Evolutionary conservation across 2,888 invertebrate species (phyloP).

Genomic region (Hirtodrosophila duncani): DNA sequence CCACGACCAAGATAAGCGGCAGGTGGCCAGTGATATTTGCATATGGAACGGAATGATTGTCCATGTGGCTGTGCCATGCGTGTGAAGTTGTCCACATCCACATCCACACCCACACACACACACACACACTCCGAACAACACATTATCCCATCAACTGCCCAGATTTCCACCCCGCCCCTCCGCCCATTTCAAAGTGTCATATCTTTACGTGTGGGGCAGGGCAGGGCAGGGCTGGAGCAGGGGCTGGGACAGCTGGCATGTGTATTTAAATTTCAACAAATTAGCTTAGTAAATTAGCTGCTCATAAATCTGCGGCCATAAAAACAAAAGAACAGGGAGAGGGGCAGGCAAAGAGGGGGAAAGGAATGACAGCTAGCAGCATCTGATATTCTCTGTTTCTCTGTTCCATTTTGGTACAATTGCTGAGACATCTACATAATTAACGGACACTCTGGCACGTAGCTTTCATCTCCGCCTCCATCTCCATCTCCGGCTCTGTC

Average conservation of each 20-base stretch:
- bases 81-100: slow-evolving; percentile 27
- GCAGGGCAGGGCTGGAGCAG: slow-evolving; percentile 3
- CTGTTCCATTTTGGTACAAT: too few relatives aligned
- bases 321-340: slow-evolving; percentile 11
- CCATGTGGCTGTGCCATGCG: slow-evolving; percentile 41
- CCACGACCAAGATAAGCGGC: slow-evolving; percentile 43
- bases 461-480: too few relatives aligned
- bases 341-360: too few relatives aligned
- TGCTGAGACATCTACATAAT: too few relatives aligned
- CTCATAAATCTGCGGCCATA: slow-evolving; percentile 52
- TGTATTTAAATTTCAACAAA: slow-evolving; percentile 51
- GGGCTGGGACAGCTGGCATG: slow-evolving; percentile 29
- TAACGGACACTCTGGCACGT: too few relatives aligned
- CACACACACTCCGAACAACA: neutral
- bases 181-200: slow-evolving; percentile 40
- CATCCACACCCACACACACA: neutral
- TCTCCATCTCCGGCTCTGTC: neutral
- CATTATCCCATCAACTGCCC: neutral
- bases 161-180: neutral
- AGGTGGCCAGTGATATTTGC: slow-evolving; percentile 42
- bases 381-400: too few relatives aligned
- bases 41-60: slow-evolving; percentile 56
- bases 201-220: slow-evolving; percentile 8
- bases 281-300: slow-evolving; percentile 54
- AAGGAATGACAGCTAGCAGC: too few relatives aligned